These are phyloP conservation scores for Lepidothrix coronata DNA, from an alignment of 2,113 vertebrate species.

Conservation along the genomic window DNA sequence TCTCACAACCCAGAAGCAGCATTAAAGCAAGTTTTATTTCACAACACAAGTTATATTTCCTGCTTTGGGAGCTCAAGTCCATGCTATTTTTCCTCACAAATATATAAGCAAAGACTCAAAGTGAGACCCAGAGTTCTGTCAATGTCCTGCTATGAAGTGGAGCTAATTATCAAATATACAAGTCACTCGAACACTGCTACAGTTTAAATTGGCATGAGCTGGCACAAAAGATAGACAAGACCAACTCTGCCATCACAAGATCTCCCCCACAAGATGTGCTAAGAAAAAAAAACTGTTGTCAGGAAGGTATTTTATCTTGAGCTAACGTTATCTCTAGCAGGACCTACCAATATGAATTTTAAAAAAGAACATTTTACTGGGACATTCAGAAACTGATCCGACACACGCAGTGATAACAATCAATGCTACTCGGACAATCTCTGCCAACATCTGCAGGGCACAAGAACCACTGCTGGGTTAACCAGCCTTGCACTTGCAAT, in stretches of 20 bases:
- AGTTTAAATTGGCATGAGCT: neutral
- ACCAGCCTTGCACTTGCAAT: neutral
- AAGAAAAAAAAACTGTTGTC: neutral
- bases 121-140: neutral
- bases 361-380: neutral
- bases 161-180: fast-evolving
- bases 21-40: neutral
- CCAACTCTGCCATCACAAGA: neutral
- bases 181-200: neutral
- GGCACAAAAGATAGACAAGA: neutral
- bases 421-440: neutral
- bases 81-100: neutral
- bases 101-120: neutral
- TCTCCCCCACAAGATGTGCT: neutral
- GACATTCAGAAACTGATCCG: neutral
- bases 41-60: neutral
- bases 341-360: neutral
- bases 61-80: neutral
- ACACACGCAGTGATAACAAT: neutral
- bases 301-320: neutral
- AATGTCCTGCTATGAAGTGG: neutral
- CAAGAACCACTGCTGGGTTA: neutral
- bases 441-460: neutral
- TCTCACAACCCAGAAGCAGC: neutral
- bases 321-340: neutral